Base-by-base conservation (phyloP, 2,888 invertebrate species). In the Habrosyne pyritoides region DNA sequence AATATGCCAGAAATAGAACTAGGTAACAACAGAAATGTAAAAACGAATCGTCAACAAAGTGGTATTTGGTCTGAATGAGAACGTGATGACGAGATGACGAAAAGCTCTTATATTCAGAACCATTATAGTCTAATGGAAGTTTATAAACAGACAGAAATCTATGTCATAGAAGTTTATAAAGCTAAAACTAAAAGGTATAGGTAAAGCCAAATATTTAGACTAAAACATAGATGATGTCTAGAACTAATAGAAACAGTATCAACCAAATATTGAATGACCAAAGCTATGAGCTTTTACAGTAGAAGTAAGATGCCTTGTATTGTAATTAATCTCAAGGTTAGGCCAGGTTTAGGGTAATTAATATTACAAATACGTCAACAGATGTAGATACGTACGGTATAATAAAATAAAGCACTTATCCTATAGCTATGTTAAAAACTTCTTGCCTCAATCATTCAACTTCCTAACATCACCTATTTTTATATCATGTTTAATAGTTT, bases 261-360 rank as follows among this genome's bases (percentile, higher is more conserved):
- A 83, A 87, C 86, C 87, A 88, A 89, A 71, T 61, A 59, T 81
- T 75, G 73, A 83, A 83, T 86, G 90, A 91, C 91, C 89, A 91
- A 92, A 91, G 91, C 91, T 90, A 79, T 83, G 77, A 90, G 90
- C 90, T 89, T 87, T 84, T 84, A 83, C 63, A 22, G 73, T 79
- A 81, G 75, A 68, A 73, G 64, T 77, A 76, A 73, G 76, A 65
- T 67, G 66, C 68, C 53, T 53, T 63, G 69, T 56, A 71, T 69
- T 72, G 18, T 42, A 42, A 67, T 64, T 64, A 70, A 67, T 42
- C 26, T 8, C 48, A 24, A 49, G 24, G 24, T n/a, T 28, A 22
- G 28, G 50, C 30, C 50, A 28, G 30, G 62, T 65, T 22, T 50
- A 50, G 50, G 28, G 50, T 50, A 28, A 28, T 10, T 18, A 14